Evolutionary conservation across 2,888 invertebrate species (phyloP), one percentile per base, ranked within the genome.

Genomic region (Muschampia plurimacula): DNA sequence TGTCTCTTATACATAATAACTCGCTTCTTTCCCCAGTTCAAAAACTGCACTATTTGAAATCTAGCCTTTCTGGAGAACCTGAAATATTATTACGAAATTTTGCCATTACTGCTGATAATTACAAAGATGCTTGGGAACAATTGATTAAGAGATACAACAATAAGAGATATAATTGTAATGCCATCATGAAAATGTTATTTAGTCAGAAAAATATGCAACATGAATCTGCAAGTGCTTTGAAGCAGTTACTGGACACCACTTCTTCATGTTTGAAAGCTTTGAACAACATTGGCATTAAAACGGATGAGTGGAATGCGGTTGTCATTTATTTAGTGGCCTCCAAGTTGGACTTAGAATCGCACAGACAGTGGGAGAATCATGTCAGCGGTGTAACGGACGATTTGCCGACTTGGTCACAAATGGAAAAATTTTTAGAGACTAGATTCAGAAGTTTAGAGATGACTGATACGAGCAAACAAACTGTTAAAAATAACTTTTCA

Each of bases 41-140:
- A 64, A 80, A 78, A 63, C 36, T 79, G 10, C 78, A 79, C 22
- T 80, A 81, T 57, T 62, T 81, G 55, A 81, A 80, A 39, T 59
- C 68, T 5, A 77, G 66, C 71, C 64, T 81, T 13, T 64, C 69
- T 4, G 69, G 69, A 1, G 69, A 69, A 63, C 63, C 63, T 3
- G 60, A 74, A 63, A 63, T 32, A 10, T 36, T 74, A 8, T 13
- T 74, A 10, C 62, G 67, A n/a, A 63, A 74, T 63, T 63, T 67
- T n/a, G 13, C 71, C 2, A 74, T 71, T 28, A 78, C 77, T 2
- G 77, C 77, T 28, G 6, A 44, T 1, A 78, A 80, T 59, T 78
- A 80, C 49, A 7, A 41, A 0, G 76, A 77, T 28, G 77, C 78
- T 2, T 80, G 77, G 77, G 67, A 55, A 0, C 72, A 68, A 63